Conservation (phyloP, 2,888 invertebrate species). For the Saturnia japonica region DNA sequence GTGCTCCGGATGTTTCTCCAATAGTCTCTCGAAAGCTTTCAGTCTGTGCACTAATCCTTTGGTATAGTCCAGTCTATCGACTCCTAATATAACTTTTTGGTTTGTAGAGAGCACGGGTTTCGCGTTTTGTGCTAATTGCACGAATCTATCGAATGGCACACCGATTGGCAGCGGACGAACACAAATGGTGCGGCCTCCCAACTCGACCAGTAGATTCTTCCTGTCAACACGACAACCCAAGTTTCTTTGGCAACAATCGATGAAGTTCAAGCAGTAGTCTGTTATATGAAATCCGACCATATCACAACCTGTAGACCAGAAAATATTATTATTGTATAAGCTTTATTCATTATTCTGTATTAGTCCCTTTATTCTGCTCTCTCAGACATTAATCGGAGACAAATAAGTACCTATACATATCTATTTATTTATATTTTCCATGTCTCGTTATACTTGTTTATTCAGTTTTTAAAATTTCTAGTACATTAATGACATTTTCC, state of each 20-base stretch:
- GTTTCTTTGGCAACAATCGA: slow-evolving; percentile 94
- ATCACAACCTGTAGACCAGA: slow-evolving; percentile 86
- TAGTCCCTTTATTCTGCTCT: too few relatives aligned
- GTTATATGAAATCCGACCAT: slow-evolving; percentile 96
- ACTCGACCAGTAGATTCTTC: slow-evolving; percentile 92
- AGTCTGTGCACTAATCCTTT: slow-evolving; percentile 92
- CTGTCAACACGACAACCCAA: slow-evolving; percentile 94
- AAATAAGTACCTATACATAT: too few relatives aligned
- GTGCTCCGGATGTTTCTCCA: slow-evolving; percentile 93
- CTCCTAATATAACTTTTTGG: slow-evolving; percentile 92
- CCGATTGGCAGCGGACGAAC: slow-evolving; percentile 94
- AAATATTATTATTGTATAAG: neutral
- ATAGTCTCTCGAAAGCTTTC: slow-evolving; percentile 90
- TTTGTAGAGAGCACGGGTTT: slow-evolving; percentile 86
- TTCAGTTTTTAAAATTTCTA: too few relatives aligned
- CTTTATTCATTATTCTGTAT: too few relatives aligned
- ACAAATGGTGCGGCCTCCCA: slow-evolving; percentile 92
- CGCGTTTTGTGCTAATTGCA: slow-evolving; percentile 87
- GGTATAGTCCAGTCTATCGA: slow-evolving; percentile 94
- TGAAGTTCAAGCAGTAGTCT: slow-evolving; percentile 94
- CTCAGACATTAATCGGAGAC: too few relatives aligned
- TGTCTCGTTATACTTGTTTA: too few relatives aligned
- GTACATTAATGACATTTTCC: too few relatives aligned
- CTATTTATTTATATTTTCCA: too few relatives aligned
- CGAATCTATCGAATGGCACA: slow-evolving; percentile 93